phyloP scores from a whole-genome alignment of 2,888 invertebrate genomes.

The Chirona hameri region DNA sequence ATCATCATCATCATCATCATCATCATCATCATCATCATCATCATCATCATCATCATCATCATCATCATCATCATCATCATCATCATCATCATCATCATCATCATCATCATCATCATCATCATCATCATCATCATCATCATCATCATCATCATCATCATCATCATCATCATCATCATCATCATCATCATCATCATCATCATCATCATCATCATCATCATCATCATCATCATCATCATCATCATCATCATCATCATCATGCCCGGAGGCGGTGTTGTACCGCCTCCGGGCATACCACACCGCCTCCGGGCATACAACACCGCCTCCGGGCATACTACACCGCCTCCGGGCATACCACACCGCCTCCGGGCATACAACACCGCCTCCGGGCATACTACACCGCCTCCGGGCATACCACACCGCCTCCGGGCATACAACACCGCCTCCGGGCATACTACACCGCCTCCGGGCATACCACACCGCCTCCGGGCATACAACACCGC shows the following conservation, averaged over 20 bases:
- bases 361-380: too few species aligned
- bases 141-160: slow-evolving; percentile 23
- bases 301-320: too few species aligned
- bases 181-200: not conserved
- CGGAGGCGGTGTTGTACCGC: not conserved
- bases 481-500: too few species aligned
- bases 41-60: not conserved
- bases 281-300: too few species aligned
- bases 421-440: too few species aligned
- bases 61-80: slow-evolving; percentile 9
- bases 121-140: not conserved
- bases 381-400: too few species aligned
- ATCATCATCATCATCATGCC: not conserved
- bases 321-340: too few species aligned
- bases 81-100: not conserved
- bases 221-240: slow-evolving; percentile 7
- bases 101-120: not conserved
- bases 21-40: not conserved
- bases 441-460: too few species aligned
- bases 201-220: slow-evolving; percentile 24
- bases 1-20: not conserved
- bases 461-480: too few species aligned
- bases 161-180: not conserved
- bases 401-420: too few species aligned
- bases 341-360: too few species aligned